phyloP scores from a whole-genome alignment of 2,888 invertebrate species.

The Eristalinus sepulchralis region DNA sequence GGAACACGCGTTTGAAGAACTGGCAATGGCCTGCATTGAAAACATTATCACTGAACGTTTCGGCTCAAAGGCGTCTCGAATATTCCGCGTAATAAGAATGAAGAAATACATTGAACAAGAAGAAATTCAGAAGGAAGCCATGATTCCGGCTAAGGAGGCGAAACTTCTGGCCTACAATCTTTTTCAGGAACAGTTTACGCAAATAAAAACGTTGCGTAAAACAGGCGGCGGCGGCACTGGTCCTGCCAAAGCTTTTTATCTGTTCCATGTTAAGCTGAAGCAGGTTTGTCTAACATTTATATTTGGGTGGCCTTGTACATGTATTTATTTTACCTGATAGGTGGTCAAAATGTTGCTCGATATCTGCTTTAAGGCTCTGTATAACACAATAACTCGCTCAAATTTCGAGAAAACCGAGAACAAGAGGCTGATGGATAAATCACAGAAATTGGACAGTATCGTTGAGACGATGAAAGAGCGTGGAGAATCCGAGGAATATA shows the following conservation, averaged over 20 bases:
- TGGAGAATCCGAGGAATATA: conserved; percentile 89
- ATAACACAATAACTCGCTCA: conserved; percentile 86
- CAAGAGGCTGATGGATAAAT: conserved; percentile 92
- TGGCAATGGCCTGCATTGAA: conserved; percentile 87
- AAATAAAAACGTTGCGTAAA: conserved; percentile 87
- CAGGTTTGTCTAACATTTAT: conserved; percentile 79
- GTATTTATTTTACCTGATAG: conserved; percentile 77
- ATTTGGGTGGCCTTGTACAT: neutral
- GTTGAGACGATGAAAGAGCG: conserved; percentile 89
- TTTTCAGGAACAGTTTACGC: conserved; percentile 85
- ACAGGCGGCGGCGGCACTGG: conserved; percentile 86
- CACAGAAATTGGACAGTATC: conserved; percentile 91
- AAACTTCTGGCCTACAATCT: conserved; percentile 93
- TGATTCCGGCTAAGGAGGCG: conserved; percentile 96
- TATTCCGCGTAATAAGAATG: conserved; percentile 91
- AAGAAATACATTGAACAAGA: conserved; percentile 95
- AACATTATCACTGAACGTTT: conserved; percentile 92
- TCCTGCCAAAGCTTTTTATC: conserved; percentile 90
- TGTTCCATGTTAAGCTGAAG: conserved; percentile 88
- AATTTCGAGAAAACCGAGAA: conserved; percentile 86
- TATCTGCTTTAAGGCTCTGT: conserved; percentile 86
- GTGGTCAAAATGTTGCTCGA: conserved; percentile 87
- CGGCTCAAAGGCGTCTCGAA: conserved; percentile 91
- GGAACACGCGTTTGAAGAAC: conserved; percentile 85
- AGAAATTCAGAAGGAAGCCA: conserved; percentile 93